A percentile compares a stretch with the other conserved stretches of the same genome.
These are phyloP conservation scores for Butorides virescens DNA, from an alignment of 2,113 vertebrate genomes.

Conservation along the genomic window DNA sequence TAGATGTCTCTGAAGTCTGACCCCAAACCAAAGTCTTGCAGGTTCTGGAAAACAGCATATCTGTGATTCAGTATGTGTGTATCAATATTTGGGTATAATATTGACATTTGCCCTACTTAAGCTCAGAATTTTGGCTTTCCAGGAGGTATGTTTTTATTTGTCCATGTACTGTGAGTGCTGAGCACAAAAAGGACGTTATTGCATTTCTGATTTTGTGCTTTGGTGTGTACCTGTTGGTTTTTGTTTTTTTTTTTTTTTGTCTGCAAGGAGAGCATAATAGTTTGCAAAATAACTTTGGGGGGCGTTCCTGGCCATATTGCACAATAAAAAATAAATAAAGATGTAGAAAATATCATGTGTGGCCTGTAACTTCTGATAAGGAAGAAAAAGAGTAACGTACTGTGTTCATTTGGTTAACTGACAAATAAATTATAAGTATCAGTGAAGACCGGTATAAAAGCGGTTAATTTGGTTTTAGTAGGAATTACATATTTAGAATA, in stretches of 20 bases:
- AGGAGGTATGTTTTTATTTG: background rate
- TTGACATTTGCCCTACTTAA: background rate
- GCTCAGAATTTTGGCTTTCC: background rate
- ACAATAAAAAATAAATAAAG: background rate
- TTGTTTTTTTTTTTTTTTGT: too few relatives aligned
- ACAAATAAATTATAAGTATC: background rate
- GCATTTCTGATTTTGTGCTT: background rate
- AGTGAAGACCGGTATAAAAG: background rate
- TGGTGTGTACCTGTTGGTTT: accelerated
- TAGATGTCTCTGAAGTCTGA: background rate
- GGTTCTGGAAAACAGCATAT: background rate
- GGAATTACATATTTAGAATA: background rate
- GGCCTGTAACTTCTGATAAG: background rate
- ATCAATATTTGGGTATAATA: background rate
- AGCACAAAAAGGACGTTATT: background rate
- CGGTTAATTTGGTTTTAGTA: background rate
- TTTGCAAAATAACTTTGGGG: background rate
- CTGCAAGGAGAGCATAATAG: too few relatives aligned
- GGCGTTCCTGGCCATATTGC: background rate
- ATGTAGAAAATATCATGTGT: background rate
- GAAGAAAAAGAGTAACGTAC: background rate
- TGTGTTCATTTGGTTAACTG: background rate
- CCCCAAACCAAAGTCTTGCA: accelerated
- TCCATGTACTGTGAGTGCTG: accelerated
- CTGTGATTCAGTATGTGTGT: background rate